A percentile compares a stretch with the other conserved stretches of the same genome.
These are phyloP conservation scores for Leontopithecus rosalia DNA, from an alignment of 2,797 vertebrate species.

Conservation along the genomic window DNA sequence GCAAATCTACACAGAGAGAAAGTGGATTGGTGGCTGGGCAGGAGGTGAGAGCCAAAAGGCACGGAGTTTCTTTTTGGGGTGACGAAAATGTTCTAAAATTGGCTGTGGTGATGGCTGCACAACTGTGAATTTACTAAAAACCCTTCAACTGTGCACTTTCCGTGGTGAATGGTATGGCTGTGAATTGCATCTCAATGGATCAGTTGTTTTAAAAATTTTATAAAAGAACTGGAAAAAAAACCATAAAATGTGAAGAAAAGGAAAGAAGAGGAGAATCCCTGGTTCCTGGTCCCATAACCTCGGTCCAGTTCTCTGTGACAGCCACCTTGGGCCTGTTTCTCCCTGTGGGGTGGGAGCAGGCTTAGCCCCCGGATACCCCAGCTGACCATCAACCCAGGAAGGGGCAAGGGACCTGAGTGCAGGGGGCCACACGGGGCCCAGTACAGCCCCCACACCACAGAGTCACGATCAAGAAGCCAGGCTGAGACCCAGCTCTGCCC, in stretches of 20 bases:
- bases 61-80: neutral
- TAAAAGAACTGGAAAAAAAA: neutral
- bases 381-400: neutral
- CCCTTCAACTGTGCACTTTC: accelerated
- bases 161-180: accelerated
- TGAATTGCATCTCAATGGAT: neutral
- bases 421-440: neutral
- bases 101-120: neutral
- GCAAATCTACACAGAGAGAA: neutral
- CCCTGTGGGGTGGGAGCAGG: neutral
- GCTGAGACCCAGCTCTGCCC: neutral
- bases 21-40: neutral
- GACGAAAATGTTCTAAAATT: neutral
- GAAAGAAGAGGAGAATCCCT: neutral
- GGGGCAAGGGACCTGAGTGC: neutral
- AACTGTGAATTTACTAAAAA: accelerated
- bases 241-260: neutral
- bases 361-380: accelerated
- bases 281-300: neutral
- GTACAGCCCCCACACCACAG: neutral
- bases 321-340: neutral
- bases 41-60: neutral
- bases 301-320: neutral
- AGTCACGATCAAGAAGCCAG: neutral
- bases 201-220: neutral